phyloP scores from a whole-genome alignment of 2,797 vertebrate species.

The Thamnophis elegans region DNA sequence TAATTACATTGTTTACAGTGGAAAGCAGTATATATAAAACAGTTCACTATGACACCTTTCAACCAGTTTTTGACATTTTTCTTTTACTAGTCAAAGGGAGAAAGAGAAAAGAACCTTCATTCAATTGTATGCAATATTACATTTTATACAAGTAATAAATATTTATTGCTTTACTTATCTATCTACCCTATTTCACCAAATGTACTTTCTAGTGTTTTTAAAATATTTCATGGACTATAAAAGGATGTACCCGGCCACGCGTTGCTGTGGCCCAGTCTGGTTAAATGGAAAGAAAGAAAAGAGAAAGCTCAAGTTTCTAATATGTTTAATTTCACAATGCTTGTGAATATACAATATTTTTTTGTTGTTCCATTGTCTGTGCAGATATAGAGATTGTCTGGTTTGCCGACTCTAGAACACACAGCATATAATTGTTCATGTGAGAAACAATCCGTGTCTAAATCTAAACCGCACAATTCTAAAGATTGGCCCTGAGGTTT shows the following conservation, averaged over 20 bases:
- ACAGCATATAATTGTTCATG: too few species aligned
- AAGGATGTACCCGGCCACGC: not conserved
- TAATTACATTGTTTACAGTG: constrained; percentile 65
- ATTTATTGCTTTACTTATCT: not conserved
- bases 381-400: too few species aligned
- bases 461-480: too few species aligned
- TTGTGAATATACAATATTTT: too few species aligned
- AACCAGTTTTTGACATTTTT: constrained; percentile 63
- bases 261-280: too few species aligned
- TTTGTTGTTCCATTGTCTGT: too few species aligned
- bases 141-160: constrained; percentile 15
- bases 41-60: constrained; percentile 66
- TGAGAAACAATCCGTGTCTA: too few species aligned
- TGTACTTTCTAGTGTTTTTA: not conserved
- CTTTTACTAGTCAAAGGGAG: constrained; percentile 53
- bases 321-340: too few species aligned
- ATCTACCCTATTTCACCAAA: not conserved
- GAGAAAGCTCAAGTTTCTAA: too few species aligned
- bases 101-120: constrained; percentile 55
- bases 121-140: constrained; percentile 58
- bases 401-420: too few species aligned
- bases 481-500: too few species aligned
- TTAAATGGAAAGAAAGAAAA: too few species aligned
- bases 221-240: not conserved
- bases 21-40: constrained; percentile 52